Conservation (phyloP, 2,888 invertebrate species). For the Trypoxylon attenuatum region DNA sequence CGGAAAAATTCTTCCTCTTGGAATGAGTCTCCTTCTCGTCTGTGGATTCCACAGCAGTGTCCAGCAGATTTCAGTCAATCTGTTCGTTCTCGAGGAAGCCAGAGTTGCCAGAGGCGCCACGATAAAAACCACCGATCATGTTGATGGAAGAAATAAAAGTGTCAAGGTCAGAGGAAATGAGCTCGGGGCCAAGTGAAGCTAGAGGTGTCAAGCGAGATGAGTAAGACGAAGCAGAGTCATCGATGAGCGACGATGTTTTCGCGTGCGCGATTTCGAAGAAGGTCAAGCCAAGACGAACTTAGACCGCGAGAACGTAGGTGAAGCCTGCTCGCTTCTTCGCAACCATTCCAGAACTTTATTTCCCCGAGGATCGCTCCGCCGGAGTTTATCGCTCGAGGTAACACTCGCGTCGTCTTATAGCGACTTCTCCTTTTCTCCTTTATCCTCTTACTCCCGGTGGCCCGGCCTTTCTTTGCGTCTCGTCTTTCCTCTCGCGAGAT, state of each 20-base stretch:
- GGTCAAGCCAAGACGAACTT: constrained; percentile 44
- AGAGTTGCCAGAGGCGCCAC: too few relatives aligned
- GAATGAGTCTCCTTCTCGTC: too few relatives aligned
- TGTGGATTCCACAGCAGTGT: too few relatives aligned
- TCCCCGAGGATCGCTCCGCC: constrained; percentile 65
- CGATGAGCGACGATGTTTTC: constrained; percentile 25
- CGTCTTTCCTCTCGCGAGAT: background rate
- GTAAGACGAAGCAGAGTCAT: constrained; percentile 2
- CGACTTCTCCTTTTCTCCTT: constrained; percentile 13
- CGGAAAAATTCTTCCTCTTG: too few relatives aligned
- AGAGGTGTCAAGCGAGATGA: background rate
- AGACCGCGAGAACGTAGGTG: constrained; percentile 28
- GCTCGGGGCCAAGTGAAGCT: background rate
- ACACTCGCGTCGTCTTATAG: constrained; percentile 41
- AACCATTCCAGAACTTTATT: constrained; percentile 64
- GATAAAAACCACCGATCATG: too few relatives aligned
- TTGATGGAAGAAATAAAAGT: background rate
- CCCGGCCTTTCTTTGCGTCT: background rate
- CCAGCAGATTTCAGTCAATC: too few relatives aligned
- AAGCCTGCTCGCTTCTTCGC: constrained; percentile 40
- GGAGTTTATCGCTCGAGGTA: constrained; percentile 64
- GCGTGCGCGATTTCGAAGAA: constrained; percentile 34
- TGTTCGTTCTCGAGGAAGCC: too few relatives aligned
- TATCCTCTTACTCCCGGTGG: background rate
- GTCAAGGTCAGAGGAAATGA: background rate